Conservation (phyloP, 2,888 invertebrate genomes). For the Acronicta leporina region DNA sequence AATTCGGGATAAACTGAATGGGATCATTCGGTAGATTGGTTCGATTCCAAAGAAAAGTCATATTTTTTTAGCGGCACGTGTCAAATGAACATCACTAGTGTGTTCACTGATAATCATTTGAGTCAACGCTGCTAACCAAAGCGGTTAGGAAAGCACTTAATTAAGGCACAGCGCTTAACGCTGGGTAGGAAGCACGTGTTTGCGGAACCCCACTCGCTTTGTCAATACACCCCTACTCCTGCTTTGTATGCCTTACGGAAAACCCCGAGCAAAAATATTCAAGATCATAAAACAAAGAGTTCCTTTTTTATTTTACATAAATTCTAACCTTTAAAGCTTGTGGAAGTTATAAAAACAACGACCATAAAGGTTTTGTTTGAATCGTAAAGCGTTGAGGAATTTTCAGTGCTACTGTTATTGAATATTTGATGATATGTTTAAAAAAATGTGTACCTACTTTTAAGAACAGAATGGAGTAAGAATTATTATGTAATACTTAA, state of each 20-base stretch:
- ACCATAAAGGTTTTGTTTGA: constrained; percentile 30
- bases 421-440: constrained; percentile 39
- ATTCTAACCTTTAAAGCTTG: constrained; percentile 22
- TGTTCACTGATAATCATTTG: constrained; percentile 44
- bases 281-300: constrained; percentile 35
- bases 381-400: constrained; percentile 27
- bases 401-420: constrained; percentile 29
- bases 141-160: constrained; percentile 43
- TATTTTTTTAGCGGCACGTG: no score
- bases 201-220: constrained; percentile 26
- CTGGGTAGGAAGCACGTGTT: constrained; percentile 22
- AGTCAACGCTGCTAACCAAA: constrained; percentile 31
- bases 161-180: constrained; percentile 32
- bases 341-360: constrained; percentile 26
- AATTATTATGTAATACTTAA: no score
- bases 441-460: constrained; percentile 17
- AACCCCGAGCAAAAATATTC: constrained; percentile 28
- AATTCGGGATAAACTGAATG: no score
- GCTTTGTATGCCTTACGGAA: constrained; percentile 12
- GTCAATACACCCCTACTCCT: constrained; percentile 21
- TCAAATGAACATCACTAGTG: constrained; percentile 26
- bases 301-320: constrained; percentile 30
- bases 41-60: no score
- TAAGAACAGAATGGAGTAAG: no score
- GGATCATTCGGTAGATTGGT: no score